Evolutionary conservation across 2,113 vertebrate species (phyloP).

Genomic region (Bubo scandiacus): DNA sequence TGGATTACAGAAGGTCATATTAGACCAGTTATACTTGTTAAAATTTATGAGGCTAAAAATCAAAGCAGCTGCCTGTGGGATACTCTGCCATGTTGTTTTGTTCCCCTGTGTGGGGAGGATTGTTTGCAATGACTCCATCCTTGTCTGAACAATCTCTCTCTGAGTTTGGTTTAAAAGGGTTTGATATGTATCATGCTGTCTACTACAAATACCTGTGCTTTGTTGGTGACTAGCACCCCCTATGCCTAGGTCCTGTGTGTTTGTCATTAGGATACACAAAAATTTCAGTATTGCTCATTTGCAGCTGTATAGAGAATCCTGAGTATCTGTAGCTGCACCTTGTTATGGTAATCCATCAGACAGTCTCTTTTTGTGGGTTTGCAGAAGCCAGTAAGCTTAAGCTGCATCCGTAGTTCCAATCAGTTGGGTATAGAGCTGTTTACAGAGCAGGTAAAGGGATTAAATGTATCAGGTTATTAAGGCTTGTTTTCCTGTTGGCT

Average conservation of each 20-base stretch:
- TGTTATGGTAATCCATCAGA: background rate
- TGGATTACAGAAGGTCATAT: background rate
- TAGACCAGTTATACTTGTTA: background rate
- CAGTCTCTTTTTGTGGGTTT: background rate
- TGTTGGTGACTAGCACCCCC: background rate
- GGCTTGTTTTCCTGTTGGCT: background rate
- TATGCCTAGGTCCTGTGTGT: background rate
- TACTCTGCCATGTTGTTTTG: background rate
- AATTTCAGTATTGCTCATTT: background rate
- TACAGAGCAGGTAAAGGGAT: background rate
- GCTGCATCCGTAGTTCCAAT: background rate
- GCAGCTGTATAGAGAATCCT: background rate
- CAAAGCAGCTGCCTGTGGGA: background rate
- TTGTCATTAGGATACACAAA: background rate
- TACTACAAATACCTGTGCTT: background rate
- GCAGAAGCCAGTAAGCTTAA: background rate
- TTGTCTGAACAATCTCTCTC: background rate
- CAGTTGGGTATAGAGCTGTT: background rate
- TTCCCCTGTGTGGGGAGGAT: background rate
- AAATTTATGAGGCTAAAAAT: background rate
- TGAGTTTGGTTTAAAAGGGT: background rate
- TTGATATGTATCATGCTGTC: background rate
- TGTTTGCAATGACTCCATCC: background rate
- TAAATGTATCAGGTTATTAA: background rate
- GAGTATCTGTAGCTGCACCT: background rate